Evolutionary conservation across 92 coral and sea anemone genomes (phyloP).

Genomic region (Metridium senile): DNA sequence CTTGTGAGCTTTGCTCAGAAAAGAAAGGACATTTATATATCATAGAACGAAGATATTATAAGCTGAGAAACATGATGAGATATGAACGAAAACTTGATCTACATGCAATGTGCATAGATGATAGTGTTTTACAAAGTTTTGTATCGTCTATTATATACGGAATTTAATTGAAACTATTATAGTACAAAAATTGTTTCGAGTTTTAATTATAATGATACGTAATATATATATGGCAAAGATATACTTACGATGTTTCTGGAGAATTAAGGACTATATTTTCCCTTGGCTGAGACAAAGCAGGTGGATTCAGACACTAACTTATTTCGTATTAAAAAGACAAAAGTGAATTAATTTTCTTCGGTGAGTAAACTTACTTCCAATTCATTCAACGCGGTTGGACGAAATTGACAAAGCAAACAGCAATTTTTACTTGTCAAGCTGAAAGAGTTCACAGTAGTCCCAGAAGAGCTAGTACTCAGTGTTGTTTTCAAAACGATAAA

Average conservation of each 20-base stretch:
- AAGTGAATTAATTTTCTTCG: not conserved
- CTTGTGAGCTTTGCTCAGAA: too few species aligned
- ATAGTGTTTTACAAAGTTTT: too few species aligned
- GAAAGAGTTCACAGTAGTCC: not conserved
- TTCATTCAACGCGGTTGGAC: not conserved
- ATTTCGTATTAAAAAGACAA: not conserved
- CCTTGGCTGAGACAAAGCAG: not conserved
- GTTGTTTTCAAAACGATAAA: not conserved
- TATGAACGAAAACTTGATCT: too few species aligned
- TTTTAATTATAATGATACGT: too few species aligned
- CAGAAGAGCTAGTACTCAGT: not conserved
- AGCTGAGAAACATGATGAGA: too few species aligned
- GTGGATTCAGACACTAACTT: not conserved
- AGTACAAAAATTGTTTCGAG: too few species aligned
- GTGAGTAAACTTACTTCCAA: slow-evolving; percentile 3
- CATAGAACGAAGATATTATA: too few species aligned
- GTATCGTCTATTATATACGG: too few species aligned
- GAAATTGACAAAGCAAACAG: not conserved
- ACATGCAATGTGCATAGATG: too few species aligned
- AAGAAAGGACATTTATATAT: too few species aligned
- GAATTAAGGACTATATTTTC: not conserved
- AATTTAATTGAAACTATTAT: too few species aligned
- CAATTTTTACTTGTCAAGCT: not conserved
- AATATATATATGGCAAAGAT: not conserved
- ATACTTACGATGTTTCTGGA: not conserved